Conservation (phyloP, 1,140 invertebrate genomes). For the Dinoponera quadriceps region DNA sequence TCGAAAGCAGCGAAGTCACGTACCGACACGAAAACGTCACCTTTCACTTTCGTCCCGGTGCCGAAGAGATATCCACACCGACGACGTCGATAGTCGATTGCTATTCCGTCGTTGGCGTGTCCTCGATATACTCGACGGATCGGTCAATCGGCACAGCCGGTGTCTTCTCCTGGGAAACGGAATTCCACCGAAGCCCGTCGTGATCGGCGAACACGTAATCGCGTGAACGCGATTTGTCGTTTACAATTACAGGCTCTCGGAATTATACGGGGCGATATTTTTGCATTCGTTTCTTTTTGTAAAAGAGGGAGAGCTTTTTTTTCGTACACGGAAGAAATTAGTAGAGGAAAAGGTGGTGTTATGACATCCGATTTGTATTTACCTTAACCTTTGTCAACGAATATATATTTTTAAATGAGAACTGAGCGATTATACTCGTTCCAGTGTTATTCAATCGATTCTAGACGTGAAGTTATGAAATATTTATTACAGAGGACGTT, state of each 20-base stretch:
- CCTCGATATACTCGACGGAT: not conserved
- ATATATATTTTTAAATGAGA: no score
- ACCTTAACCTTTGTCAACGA: no score
- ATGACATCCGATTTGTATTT: no score
- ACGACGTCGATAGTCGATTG: constrained; percentile 5
- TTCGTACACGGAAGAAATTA: no score
- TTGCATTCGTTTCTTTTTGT: no score
- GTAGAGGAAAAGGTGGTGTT: no score
- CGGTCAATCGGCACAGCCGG: not conserved
- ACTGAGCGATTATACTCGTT: no score
- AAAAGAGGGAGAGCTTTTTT: no score
- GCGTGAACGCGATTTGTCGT: not conserved
- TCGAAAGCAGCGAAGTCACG: not conserved
- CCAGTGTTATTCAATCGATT: no score
- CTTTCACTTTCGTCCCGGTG: constrained; percentile 45
- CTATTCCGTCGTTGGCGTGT: constrained; percentile 20
- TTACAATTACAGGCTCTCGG: constrained; percentile 1
- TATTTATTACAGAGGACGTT: no score
- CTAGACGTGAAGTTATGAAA: no score
- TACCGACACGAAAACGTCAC: not conserved
- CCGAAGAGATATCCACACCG: not conserved
- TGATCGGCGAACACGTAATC: not conserved
- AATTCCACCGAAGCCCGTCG: not conserved
- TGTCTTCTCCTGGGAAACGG: not conserved
- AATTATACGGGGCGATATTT: no score